Base-by-base conservation (phyloP, 2,797 vertebrate genomes). In the Okamejei kenojei region DNA sequence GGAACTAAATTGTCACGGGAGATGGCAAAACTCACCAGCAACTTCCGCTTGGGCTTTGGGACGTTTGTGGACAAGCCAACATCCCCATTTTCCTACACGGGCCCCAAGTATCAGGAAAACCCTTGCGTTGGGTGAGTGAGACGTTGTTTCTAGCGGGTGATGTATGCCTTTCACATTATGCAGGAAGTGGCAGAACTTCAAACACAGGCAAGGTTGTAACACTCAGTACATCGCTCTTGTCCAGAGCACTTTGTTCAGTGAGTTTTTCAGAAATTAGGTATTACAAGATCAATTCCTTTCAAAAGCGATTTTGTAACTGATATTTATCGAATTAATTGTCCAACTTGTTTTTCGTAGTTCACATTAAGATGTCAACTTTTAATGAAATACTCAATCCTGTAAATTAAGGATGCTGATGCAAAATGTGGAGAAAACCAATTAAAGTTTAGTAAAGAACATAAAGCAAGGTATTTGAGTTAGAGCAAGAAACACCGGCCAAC, bases 1-100 rank as follows among this genome's bases (percentile, higher is more conserved):
- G 99, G 99, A 78, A 99, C 98, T 93, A 98, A 97, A 94, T 96
- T 99, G 93, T 98, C 98, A 0, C 97, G 97, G 11, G 98, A 99
- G 96, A 99, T 99, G 99, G 95, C 97, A 38, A 98, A 98, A 93
- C 98, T 99, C 94, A 99, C 99, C 29, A 99, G 99, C 95, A 99
- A 99, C 95, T 99, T 99, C 95, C 96, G 99, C 0, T 96, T 99
- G 94, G 99, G 98, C 0, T 99, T 99, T 2, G 99, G 99, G 35
- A 97, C 99, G 77, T 99, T 99, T 0, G 99, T 99, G 94, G 99
- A 99, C 95, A 99, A 99, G 94, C 98, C 98, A 94, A 96, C 99
- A 94, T 99, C 99, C 7, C 99, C 99, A 13, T 99, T 99, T 94
- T 99, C 98, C 94, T 99, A 99, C 95, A 98, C 97, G 0, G 97